Conservation (phyloP, 2,113 vertebrate species). For the Zosterops pallidus region DNA sequence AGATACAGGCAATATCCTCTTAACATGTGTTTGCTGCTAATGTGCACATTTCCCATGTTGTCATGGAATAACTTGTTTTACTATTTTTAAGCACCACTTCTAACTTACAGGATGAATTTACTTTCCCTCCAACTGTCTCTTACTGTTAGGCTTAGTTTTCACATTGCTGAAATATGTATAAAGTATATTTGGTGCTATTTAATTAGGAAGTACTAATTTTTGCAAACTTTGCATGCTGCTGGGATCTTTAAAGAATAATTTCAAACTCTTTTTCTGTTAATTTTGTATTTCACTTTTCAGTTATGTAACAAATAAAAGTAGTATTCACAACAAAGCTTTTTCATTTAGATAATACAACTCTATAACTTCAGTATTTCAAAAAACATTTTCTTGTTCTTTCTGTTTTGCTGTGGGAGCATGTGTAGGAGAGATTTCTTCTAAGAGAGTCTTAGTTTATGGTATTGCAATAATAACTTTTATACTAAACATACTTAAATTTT, state of each 20-base stretch:
- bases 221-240: not conserved
- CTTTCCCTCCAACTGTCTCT: not conserved
- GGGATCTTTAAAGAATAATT: not conserved
- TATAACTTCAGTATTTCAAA: not conserved
- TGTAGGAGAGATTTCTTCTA: not conserved
- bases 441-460: not conserved
- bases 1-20: not conserved
- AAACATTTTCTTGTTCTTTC: slow-evolving; percentile 13
- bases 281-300: not conserved
- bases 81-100: not conserved
- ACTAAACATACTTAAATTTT: not conserved
- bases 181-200: not conserved
- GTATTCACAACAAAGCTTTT: not conserved
- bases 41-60: not conserved
- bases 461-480: not conserved
- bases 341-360: not conserved
- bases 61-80: not conserved
- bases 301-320: not conserved
- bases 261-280: not conserved
- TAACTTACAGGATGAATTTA: not conserved
- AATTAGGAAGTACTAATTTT: not conserved
- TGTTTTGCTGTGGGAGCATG: not conserved
- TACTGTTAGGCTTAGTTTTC: not conserved
- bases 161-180: not conserved
- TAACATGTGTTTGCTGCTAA: not conserved